Percentiles rank a stretch among this genome's conserved stretches.
phyloP scores from a whole-genome alignment of 2,888 invertebrate species.

The Carcina quercana region DNA sequence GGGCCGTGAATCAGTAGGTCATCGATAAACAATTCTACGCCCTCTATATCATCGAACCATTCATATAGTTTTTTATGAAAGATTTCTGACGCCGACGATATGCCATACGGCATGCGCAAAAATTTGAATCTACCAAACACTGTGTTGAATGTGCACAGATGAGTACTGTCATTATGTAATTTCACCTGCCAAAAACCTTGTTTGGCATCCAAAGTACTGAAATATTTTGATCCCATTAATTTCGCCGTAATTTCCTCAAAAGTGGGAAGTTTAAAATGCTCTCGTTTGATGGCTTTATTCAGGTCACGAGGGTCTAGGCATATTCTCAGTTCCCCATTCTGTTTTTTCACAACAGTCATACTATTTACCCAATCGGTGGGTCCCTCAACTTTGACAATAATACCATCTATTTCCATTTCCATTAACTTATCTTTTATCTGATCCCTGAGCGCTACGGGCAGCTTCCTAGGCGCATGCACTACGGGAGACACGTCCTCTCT shows the following conservation, averaged over 20 bases:
- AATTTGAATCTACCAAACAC: slow-evolving; percentile 20
- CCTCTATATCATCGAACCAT: slow-evolving; percentile 16
- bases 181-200: slow-evolving; percentile 16
- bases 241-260: slow-evolving; percentile 15
- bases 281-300: slow-evolving; percentile 18
- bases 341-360: slow-evolving; percentile 22
- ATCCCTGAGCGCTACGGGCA: slow-evolving; percentile 18
- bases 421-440: slow-evolving; percentile 15
- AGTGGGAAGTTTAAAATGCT: slow-evolving; percentile 17
- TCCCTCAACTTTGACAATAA: slow-evolving; percentile 19
- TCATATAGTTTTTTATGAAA: slow-evolving; percentile 18
- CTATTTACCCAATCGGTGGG: slow-evolving; percentile 23
- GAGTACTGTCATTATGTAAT: slow-evolving; percentile 11
- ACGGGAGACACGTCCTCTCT: slow-evolving; percentile 12
- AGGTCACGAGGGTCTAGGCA: slow-evolving; percentile 22
- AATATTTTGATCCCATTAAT: slow-evolving; percentile 14
- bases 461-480: slow-evolving; percentile 18
- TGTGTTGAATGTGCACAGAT: slow-evolving; percentile 21
- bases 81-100: slow-evolving; percentile 19
- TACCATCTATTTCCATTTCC: slow-evolving; percentile 16
- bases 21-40: slow-evolving; percentile 16
- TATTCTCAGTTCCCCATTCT: slow-evolving; percentile 19
- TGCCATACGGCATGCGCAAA: slow-evolving; percentile 19
- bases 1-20: slow-evolving; percentile 14
- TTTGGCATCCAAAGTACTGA: slow-evolving; percentile 18